Evolutionary conservation across 37 sponge, comb jelly and placozoan genomes (phyloP).

Genomic region (Geodia barretti): DNA sequence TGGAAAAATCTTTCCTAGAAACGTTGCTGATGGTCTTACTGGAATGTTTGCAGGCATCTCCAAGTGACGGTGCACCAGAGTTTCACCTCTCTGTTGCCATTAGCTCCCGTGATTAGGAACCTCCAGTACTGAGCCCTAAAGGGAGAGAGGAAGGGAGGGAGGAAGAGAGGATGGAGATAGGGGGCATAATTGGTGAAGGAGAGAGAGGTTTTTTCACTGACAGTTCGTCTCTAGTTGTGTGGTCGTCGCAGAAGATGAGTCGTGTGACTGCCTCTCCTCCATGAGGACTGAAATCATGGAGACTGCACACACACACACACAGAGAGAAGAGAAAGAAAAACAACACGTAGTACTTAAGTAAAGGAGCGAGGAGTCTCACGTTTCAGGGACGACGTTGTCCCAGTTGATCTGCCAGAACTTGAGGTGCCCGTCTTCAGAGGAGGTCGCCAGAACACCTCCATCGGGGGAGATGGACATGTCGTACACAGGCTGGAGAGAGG

Average conservation of each 20-base stretch:
- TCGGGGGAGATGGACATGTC: constrained; percentile 88
- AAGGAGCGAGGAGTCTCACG: background rate
- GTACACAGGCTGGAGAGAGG: constrained; percentile 36
- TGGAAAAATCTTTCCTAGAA: too few relatives aligned
- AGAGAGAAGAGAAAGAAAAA: background rate
- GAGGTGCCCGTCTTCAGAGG: constrained; percentile 81
- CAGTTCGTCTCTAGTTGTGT: constrained; percentile 52
- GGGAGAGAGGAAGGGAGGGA: background rate
- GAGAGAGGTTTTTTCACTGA: background rate
- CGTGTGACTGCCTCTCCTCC: constrained; percentile 72
- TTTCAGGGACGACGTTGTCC: background rate
- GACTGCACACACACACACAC: constrained; percentile 15
- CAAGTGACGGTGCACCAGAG: constrained; percentile 89
- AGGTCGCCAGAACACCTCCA: constrained; percentile 83
- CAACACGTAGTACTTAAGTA: too few relatives aligned
- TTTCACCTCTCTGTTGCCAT: constrained; percentile 76
- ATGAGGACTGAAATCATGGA: constrained; percentile 83
- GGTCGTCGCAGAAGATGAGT: constrained; percentile 87
- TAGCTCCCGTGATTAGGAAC: constrained; percentile 81
- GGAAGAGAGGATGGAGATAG: background rate
- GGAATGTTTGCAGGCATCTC: constrained; percentile 87
- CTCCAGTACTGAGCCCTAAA: constrained; percentile 78
- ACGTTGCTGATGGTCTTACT: constrained; percentile 18
- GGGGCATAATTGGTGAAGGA: background rate
- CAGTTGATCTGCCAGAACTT: constrained; percentile 81